These are phyloP conservation scores for Euzetes globulus DNA, from an alignment of 2,888 invertebrate species.

Conservation along the genomic window DNA sequence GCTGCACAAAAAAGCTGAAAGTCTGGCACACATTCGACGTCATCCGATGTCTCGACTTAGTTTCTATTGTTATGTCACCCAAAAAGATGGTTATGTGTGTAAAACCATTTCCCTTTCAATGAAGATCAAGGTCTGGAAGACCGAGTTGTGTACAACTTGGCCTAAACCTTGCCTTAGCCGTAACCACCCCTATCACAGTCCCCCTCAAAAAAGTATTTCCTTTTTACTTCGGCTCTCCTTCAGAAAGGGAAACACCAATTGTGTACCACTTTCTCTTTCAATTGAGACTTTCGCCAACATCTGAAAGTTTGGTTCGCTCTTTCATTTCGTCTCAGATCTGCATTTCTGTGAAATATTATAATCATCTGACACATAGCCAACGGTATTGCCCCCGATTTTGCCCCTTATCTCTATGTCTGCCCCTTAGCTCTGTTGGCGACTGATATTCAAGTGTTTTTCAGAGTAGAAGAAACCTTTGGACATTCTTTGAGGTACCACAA, in stretches of 20 bases:
- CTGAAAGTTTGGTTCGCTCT: conserved; percentile 16
- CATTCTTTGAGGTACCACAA: conserved; percentile 27
- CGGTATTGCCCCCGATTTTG: conserved; percentile 5
- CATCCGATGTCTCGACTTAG: conserved; percentile 28
- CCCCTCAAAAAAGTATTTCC: conserved; percentile 32
- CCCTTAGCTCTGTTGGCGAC: neutral
- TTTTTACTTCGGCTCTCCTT: conserved; percentile 5
- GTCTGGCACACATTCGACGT: conserved; percentile 32
- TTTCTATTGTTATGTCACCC: conserved; percentile 29
- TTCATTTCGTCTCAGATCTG: conserved; percentile 4
- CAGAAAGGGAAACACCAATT: conserved; percentile 30
- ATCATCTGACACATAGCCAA: conserved; percentile 9
- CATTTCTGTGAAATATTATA: conserved; percentile 25
- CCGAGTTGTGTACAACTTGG: conserved; percentile 20
- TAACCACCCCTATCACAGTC: conserved; percentile 28
- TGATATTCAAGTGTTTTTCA: conserved; percentile 28
- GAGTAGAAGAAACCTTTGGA: conserved; percentile 16
- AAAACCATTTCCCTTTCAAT: conserved; percentile 29
- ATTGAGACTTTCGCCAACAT: conserved; percentile 22
- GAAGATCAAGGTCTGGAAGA: conserved; percentile 32
- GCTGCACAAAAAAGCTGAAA: conserved; percentile 10
- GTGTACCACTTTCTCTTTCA: conserved; percentile 30
- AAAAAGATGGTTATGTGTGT: conserved; percentile 29
- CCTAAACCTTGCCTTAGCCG: conserved; percentile 18
- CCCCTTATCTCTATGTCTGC: conserved; percentile 21